Evolutionary conservation across 2,113 vertebrate genomes (phyloP).

Genomic region (Pristiophorus japonicus): DNA sequence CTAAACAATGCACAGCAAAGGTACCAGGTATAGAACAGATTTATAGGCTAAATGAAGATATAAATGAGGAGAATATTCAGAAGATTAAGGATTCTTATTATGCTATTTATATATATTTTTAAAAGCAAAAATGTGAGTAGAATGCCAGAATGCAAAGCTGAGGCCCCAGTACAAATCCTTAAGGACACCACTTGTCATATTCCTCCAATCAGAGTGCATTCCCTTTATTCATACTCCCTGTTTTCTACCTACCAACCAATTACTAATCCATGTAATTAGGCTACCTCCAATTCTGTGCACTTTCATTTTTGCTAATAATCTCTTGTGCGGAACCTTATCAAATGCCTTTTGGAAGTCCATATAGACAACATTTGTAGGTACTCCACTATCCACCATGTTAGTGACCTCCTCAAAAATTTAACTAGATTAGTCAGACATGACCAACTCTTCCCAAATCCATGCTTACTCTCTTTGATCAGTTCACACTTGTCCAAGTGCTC

Average conservation of each 20-base stretch:
- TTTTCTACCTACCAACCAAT: too few species aligned
- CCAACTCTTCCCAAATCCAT: background rate
- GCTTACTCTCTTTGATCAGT: background rate
- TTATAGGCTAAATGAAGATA: too few species aligned
- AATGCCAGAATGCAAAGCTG: too few species aligned
- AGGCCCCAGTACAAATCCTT: too few species aligned
- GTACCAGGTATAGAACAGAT: too few species aligned
- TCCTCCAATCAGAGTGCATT: background rate
- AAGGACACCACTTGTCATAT: too few species aligned
- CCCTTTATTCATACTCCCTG: background rate
- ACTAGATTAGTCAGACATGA: background rate
- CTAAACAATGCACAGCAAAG: too few species aligned
- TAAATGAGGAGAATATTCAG: too few species aligned
- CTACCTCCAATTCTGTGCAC: background rate
- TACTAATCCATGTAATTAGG: too few species aligned
- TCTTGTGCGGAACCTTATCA: background rate
- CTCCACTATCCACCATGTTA: background rate
- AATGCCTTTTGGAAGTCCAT: background rate
- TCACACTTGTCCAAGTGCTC: background rate
- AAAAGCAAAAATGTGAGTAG: too few species aligned
- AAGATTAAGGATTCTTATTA: too few species aligned
- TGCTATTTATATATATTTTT: too few species aligned
- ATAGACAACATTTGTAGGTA: background rate
- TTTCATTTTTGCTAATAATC: background rate
- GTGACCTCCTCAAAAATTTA: background rate